A percentile compares a stretch with the other conserved stretches of the same genome.
Evolutionary conservation across 2,797 vertebrate species (phyloP).

Genomic region (Podargus strigoides): DNA sequence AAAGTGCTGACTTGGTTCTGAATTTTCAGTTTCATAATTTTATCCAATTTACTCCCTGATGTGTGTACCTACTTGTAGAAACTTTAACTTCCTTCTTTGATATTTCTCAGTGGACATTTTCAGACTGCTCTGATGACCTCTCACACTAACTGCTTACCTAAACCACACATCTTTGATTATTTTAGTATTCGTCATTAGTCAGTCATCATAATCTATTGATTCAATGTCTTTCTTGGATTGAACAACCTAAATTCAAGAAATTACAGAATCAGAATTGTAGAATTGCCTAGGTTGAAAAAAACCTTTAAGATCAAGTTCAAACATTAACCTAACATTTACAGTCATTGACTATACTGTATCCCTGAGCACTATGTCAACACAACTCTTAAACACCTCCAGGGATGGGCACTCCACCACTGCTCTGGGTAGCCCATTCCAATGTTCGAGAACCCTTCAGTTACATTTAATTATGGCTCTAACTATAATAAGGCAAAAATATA

Average conservation of each 20-base stretch:
- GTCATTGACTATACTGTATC: no score
- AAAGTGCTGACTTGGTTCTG: neutral
- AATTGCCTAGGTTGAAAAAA: no score
- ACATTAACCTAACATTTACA: no score
- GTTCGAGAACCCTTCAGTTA: no score
- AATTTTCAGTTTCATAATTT: slow-evolving; percentile 10
- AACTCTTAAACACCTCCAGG: no score
- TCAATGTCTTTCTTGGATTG: neutral
- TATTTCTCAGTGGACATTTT: neutral
- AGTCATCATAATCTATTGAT: neutral
- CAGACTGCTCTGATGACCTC: neutral
- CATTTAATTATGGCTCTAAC: neutral
- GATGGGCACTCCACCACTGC: no score
- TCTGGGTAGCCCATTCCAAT: no score
- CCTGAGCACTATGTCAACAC: no score
- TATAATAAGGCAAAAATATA: neutral
- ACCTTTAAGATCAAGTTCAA: no score
- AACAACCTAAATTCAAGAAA: neutral
- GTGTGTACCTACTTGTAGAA: neutral
- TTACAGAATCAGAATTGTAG: no score
- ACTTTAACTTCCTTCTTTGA: neutral
- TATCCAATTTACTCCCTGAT: neutral
- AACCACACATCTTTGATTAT: neutral
- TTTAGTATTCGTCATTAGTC: neutral
- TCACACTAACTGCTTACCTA: neutral